These are phyloP conservation scores for Protonemura montana DNA, from an alignment of 2,888 invertebrate genomes.

Conservation along the genomic window DNA sequence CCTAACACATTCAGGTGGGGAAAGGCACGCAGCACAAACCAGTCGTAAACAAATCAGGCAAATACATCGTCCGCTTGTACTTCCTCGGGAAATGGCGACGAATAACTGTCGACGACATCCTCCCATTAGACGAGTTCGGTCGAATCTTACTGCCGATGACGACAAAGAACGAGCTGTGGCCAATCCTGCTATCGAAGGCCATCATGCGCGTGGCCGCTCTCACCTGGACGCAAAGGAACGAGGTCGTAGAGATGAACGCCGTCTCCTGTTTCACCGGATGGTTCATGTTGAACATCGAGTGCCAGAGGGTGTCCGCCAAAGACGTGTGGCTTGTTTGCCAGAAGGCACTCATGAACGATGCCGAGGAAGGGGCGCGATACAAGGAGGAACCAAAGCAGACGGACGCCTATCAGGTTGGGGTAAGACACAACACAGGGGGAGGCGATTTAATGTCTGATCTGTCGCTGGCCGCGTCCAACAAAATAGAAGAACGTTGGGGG, in stretches of 20 bases:
- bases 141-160: constrained; percentile 57
- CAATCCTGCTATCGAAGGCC: constrained; percentile 58
- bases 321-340: constrained; percentile 42
- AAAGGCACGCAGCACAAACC: constrained; percentile 40
- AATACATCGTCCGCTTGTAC: constrained; percentile 61
- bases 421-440: background rate
- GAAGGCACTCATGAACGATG: constrained; percentile 39
- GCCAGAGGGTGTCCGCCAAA: background rate
- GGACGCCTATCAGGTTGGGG: background rate
- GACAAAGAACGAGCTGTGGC: constrained; percentile 59
- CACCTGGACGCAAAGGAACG: constrained; percentile 56
- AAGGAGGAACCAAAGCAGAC: background rate
- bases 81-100: constrained; percentile 63
- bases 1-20: constrained; percentile 28
- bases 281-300: constrained; percentile 48
- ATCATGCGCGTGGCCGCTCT: constrained; percentile 60
- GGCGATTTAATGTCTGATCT: background rate
- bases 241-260: constrained; percentile 59
- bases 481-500: constrained; percentile 28
- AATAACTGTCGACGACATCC: constrained; percentile 60
- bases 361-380: background rate
- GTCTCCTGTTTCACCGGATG: constrained; percentile 61
- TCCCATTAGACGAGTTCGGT: constrained; percentile 58
- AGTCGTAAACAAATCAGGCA: constrained; percentile 54
- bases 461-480: background rate